phyloP scores from a whole-genome alignment of 2,113 vertebrate genomes.

The Willisornis vidua region DNA sequence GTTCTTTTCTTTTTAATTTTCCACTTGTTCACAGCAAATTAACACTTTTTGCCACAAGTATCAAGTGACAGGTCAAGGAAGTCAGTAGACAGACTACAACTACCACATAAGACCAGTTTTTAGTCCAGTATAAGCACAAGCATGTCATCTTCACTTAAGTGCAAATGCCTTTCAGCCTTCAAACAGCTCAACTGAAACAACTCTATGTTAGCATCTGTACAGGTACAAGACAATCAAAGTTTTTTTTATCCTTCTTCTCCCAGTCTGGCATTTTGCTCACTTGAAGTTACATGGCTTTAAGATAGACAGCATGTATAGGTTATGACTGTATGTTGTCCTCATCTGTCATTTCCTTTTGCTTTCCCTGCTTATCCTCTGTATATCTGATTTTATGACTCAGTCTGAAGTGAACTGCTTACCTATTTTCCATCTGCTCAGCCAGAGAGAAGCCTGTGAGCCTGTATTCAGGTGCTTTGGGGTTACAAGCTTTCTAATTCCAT shows the following conservation, averaged over 20 bases:
- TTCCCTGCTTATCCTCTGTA: neutral
- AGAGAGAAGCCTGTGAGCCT: neutral
- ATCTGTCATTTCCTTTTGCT: neutral
- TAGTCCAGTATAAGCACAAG: neutral
- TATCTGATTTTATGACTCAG: constrained; percentile 19
- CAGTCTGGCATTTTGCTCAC: neutral
- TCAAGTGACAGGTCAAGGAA: neutral
- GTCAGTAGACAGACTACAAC: neutral
- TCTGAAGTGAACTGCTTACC: neutral
- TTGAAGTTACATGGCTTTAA: neutral
- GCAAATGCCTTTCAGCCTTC: neutral
- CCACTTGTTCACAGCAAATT: neutral
- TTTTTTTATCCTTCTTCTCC: neutral
- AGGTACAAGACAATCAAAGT: neutral
- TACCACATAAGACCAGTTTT: neutral
- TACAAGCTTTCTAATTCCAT: neutral
- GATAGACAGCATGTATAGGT: neutral
- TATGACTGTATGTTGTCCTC: neutral
- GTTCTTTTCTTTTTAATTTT: neutral
- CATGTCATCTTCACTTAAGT: neutral
- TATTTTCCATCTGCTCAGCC: neutral
- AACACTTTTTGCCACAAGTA: neutral
- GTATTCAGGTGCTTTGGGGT: neutral
- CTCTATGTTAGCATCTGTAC: neutral
- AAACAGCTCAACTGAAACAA: neutral